These are phyloP conservation scores for Nothoprocta pentlandii DNA, from an alignment of 2,113 vertebrate genomes.

Conservation along the genomic window DNA sequence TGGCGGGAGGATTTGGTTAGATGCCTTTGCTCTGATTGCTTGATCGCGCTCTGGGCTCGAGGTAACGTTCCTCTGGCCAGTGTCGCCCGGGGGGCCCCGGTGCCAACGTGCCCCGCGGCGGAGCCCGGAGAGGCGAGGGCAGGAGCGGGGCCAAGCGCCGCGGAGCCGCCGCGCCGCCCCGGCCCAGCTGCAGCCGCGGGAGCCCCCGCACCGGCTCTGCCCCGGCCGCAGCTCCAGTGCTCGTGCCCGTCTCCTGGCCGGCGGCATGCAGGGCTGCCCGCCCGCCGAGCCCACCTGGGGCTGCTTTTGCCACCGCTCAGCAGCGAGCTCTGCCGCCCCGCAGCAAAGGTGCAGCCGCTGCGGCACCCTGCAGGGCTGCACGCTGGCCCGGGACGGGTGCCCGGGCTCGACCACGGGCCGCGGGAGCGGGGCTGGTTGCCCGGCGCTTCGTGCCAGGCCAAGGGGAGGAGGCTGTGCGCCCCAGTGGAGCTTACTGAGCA, in stretches of 20 bases:
- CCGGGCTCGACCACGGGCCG: too few species aligned
- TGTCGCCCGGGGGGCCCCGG: not conserved
- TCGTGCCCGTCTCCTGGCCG: not conserved
- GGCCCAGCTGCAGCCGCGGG: rapidly evolving
- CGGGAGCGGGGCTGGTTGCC: too few species aligned
- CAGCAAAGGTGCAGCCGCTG: not conserved
- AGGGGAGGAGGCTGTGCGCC: constrained; percentile 65
- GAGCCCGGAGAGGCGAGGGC: rapidly evolving
- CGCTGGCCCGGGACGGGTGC: too few species aligned
- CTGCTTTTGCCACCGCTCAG: not conserved
- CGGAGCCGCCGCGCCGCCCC: not conserved
- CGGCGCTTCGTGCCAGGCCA: constrained; percentile 2
- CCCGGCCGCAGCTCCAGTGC: rapidly evolving
- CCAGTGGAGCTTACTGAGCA: constrained; percentile 59
- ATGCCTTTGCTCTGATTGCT: constrained; percentile 79
- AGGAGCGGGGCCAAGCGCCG: not conserved
- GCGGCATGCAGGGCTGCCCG: rapidly evolving
- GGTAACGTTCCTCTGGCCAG: constrained; percentile 66
- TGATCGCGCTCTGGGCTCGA: constrained; percentile 71
- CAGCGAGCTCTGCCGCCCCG: not conserved
- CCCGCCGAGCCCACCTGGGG: rapidly evolving
- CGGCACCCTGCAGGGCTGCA: not conserved
- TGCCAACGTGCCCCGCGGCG: not conserved
- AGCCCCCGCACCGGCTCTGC: rapidly evolving
- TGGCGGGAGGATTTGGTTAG: constrained; percentile 77